phyloP scores from a whole-genome alignment of 2,888 invertebrate genomes.

The Ametastegia equiseti region DNA sequence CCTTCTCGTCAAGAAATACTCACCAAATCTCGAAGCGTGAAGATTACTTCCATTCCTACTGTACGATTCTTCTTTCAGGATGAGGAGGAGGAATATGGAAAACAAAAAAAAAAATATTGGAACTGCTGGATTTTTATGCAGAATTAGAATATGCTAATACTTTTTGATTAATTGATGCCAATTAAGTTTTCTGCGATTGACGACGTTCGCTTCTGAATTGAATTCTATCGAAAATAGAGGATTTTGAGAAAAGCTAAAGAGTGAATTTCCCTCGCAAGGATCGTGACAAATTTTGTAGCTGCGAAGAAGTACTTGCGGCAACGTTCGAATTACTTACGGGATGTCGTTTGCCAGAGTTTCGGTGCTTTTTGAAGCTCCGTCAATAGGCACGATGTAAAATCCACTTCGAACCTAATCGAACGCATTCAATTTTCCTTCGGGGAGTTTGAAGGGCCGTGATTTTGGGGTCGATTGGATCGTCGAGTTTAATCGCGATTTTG shows the following conservation, averaged over 20 bases:
- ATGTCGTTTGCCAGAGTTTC: neutral
- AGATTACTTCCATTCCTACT: neutral
- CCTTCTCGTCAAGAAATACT: neutral
- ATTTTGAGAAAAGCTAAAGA: neutral
- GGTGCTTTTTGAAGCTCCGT: neutral
- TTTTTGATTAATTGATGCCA: too few species aligned
- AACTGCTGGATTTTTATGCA: too few species aligned
- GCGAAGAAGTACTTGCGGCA: too few species aligned
- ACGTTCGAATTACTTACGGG: neutral
- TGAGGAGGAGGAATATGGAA: neutral
- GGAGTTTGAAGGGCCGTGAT: neutral
- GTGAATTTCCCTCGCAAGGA: too few species aligned
- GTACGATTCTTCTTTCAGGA: neutral
- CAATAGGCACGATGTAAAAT: neutral
- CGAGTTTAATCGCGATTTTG: constrained; percentile 1
- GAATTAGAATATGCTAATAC: too few species aligned
- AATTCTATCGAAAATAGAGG: neutral
- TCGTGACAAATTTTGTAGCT: too few species aligned
- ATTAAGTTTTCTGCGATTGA: too few species aligned
- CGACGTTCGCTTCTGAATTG: too few species aligned
- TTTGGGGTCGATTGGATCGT: neutral
- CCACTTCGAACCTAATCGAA: constrained; percentile 13
- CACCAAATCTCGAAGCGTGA: neutral
- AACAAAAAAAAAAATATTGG: neutral
- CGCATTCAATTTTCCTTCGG: neutral